phyloP scores from a whole-genome alignment of 64 coral and sea anemone species.

The Dendronephthya gigantea region DNA sequence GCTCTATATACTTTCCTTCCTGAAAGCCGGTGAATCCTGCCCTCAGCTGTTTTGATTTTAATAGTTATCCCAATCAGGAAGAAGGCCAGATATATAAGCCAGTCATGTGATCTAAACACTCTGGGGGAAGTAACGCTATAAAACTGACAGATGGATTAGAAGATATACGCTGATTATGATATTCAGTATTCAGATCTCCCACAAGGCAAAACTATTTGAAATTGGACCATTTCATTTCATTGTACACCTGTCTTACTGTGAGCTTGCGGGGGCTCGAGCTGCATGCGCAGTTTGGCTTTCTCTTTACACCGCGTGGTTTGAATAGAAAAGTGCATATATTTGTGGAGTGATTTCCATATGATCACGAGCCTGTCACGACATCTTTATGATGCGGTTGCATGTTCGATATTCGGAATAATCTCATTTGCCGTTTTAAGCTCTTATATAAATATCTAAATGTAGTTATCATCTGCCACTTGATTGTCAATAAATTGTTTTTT shows the following conservation, averaged over 20 bases:
- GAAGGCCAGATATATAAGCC: not conserved
- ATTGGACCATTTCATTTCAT: slow-evolving; percentile 3
- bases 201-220: slow-evolving; percentile 10
- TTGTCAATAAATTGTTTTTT: too few relatives aligned
- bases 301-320: not conserved
- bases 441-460: too few relatives aligned
- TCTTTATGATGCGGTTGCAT: too few relatives aligned
- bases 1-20: not conserved
- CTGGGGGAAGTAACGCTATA: not conserved
- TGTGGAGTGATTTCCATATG: too few relatives aligned
- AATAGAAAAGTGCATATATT: not conserved
- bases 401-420: too few relatives aligned
- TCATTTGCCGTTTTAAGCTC: too few relatives aligned
- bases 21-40: not conserved
- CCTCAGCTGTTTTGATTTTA: slow-evolving; percentile 3
- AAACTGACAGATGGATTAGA: not conserved
- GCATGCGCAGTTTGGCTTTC: not conserved
- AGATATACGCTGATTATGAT: not conserved
- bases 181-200: not conserved
- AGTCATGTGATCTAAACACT: not conserved
- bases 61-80: not conserved
- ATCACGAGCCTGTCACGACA: too few relatives aligned
- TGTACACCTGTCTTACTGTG: not conserved
- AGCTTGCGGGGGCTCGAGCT: not conserved
- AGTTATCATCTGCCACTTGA: too few relatives aligned